Base-by-base conservation (phyloP, 2,888 invertebrate genomes). In the Nesidiocoris tenuis region DNA sequence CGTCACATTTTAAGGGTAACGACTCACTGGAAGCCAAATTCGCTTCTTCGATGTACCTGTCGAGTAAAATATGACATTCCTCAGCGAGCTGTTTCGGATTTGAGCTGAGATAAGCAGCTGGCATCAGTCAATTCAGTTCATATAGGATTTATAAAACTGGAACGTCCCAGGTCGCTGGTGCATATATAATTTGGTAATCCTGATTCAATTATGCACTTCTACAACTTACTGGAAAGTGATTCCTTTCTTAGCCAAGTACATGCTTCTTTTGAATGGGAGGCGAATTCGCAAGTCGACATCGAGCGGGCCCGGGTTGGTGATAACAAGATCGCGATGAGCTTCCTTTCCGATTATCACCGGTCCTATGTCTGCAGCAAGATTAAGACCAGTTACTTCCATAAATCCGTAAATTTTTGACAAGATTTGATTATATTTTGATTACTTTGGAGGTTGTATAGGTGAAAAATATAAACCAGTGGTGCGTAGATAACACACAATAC, bases 211-310 rank as follows among this genome's bases (percentile, higher is more conserved):
- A n/a, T n/a, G n/a, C n/a, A n/a, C n/a, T n/a, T n/a, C n/a, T 9
- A 25, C 17, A 61, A 72, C 72, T 72, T 21, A 72, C 72, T 61
- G 21, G 21, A 72, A 72, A n/a, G 54, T 54, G 16, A 72, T 72
- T 7, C 72, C 72, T 63, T 72, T 72, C 21, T 61, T 72, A 18
- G 21, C 39, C 12, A 72, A 21, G 18, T 54, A 21, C 9, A 19
- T n/a, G n/a, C 21, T 25, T n/a, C 61, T 72, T 17, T 17, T 61
- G 71, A 59, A 24, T 9, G 72, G 54, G 17, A 61, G 54, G 1
- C 61, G 39, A 12, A 72, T 54, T 39, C 39, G 23, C 7, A 72
- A 18, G 21, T 72, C 7, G 12, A 63, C 72, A 3, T 61, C 61
- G 16, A 72, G 54, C 0, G 63, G 61, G 0, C 72, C 72, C 0